Evolutionary conservation across 1,140 invertebrate species (phyloP).

Genomic region (Drosophila murphyi): DNA sequence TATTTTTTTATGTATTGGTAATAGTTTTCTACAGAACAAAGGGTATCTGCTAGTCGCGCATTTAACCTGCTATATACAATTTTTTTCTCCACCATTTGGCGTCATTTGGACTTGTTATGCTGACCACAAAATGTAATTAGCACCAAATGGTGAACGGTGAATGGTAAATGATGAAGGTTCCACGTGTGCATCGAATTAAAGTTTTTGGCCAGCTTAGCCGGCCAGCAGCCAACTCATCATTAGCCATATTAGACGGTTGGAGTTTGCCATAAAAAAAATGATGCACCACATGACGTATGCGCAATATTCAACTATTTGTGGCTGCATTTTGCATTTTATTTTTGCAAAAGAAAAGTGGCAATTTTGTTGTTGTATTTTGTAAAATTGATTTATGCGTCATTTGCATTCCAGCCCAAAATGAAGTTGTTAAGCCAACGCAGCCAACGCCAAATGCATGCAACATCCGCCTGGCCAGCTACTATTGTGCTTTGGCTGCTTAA

Average conservation of each 20-base stretch:
- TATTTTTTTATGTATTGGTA: too few species aligned
- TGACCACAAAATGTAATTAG: constrained; percentile 80
- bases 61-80: constrained; percentile 11
- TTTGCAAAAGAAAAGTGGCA: background rate
- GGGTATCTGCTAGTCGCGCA: background rate
- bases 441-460: constrained; percentile 1
- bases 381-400: constrained; percentile 65
- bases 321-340: background rate
- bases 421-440: constrained; percentile 71
- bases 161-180: constrained; percentile 26
- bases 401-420: constrained; percentile 48
- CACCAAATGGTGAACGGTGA: constrained; percentile 71
- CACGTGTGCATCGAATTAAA: background rate
- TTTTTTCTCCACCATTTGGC: constrained; percentile 12
- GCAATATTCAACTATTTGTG: constrained; percentile 31
- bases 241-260: background rate
- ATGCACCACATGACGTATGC: constrained; percentile 31
- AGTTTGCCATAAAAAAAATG: background rate
- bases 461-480: background rate
- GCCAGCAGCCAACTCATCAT: background rate
- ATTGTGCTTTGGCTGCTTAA: constrained; percentile 50
- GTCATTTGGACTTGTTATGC: constrained; percentile 73
- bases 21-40: background rate
- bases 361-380: constrained; percentile 14
- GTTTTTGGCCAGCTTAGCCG: background rate